Evolutionary conservation across 2,113 vertebrate genomes (phyloP).

Genomic region (Lycaon pictus): DNA sequence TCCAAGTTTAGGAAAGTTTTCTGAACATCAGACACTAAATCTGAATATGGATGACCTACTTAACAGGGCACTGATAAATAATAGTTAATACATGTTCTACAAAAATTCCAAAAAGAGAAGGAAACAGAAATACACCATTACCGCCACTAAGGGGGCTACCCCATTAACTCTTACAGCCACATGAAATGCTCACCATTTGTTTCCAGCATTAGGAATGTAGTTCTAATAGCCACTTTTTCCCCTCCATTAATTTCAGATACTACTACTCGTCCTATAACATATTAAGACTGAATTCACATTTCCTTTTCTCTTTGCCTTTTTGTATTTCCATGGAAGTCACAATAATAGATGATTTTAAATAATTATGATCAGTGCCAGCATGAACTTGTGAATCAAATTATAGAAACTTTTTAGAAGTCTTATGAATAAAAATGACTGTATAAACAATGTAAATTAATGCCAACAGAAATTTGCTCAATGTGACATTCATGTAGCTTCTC

Average conservation of each 20-base stretch:
- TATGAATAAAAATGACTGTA: constrained; percentile 22
- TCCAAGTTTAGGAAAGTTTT: constrained; percentile 29
- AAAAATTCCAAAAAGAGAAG: neutral
- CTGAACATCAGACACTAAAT: neutral
- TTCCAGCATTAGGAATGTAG: neutral
- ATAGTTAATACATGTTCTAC: neutral
- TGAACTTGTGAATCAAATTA: constrained; percentile 36
- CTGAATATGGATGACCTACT: neutral
- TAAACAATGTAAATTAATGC: constrained; percentile 52
- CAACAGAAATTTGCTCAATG: constrained; percentile 18
- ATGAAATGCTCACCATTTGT: neutral
- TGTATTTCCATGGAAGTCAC: constrained; percentile 26
- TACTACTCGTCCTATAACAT: neutral
- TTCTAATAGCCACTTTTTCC: neutral
- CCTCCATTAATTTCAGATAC: neutral
- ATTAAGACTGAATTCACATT: neutral
- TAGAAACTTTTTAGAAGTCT: constrained; percentile 57
- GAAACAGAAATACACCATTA: neutral
- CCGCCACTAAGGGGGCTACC: neutral
- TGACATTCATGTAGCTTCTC: constrained; percentile 49
- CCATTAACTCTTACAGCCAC: neutral
- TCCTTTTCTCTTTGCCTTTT: neutral
- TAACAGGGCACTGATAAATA: neutral
- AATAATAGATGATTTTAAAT: constrained; percentile 30
- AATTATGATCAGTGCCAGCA: neutral